phyloP scores from a whole-genome alignment of 2,888 invertebrate species.

The Malthinus flaveolus region DNA sequence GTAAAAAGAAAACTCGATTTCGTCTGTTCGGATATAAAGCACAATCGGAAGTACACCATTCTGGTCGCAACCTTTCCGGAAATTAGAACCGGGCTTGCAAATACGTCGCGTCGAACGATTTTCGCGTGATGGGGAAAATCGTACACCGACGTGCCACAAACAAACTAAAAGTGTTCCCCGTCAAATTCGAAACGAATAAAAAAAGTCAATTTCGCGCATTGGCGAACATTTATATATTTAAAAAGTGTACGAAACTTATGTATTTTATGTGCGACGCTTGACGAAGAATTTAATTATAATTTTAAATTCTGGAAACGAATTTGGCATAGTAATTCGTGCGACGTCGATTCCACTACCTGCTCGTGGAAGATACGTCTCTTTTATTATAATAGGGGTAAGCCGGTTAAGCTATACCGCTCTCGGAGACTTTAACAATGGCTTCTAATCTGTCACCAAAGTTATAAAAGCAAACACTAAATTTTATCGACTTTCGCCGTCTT shows the following conservation, averaged over 20 bases:
- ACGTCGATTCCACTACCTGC: slow-evolving; percentile 17
- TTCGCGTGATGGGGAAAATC: slow-evolving; percentile 15
- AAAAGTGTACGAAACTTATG: slow-evolving; percentile 29
- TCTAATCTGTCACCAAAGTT: slow-evolving; percentile 27
- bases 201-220: slow-evolving; percentile 40
- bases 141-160: slow-evolving; percentile 14
- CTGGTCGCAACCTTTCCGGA: slow-evolving; percentile 27
- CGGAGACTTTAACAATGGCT: slow-evolving; percentile 23
- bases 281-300: slow-evolving; percentile 25
- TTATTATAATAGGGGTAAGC: slow-evolving; percentile 23
- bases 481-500: slow-evolving; percentile 20
- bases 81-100: slow-evolving; percentile 29
- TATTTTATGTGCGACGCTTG: slow-evolving; percentile 2
- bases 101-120: slow-evolving; percentile 22
- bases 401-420: slow-evolving; percentile 19
- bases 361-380: slow-evolving; percentile 25
- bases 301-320: slow-evolving; percentile 6
- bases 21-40: slow-evolving; percentile 7
- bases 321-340: slow-evolving; percentile 10
- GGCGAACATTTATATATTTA: slow-evolving; percentile 35
- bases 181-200: slow-evolving; percentile 27
- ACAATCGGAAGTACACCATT: slow-evolving; percentile 28
- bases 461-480: slow-evolving; percentile 28
- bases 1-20: slow-evolving; percentile 2
- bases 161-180: slow-evolving; percentile 9